Base-by-base conservation (phyloP, 2,113 vertebrate genomes). In the Archocentrus centrarchus region DNA sequence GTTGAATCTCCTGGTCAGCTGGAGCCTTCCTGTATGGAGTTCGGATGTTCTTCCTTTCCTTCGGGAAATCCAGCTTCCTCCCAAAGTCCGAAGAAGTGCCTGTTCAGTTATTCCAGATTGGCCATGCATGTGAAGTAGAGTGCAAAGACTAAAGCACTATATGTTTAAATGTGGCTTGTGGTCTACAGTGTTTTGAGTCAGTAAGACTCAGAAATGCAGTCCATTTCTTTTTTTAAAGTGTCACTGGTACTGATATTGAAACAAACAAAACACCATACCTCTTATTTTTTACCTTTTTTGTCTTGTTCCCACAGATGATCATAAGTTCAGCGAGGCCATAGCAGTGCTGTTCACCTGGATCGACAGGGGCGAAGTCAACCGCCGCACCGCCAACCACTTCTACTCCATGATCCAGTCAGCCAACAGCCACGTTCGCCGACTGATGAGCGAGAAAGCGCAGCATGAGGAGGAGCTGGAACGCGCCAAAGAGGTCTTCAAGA, bases 381-480 rank as follows among this genome's bases (percentile, higher is more conserved):
- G 97, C 2, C 95, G 97, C 18, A 98, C 96, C 1, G 97, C 97
- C 91, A 99, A 99, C 89, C 97, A 97, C 93, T 98, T 99, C 95
- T 99, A 99, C 92, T 98, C 98, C 75, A 98, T 99, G 98, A 97
- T 99, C 94, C 98, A 99, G 93, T 98, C 97, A 0, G 97, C 97
- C 89, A 99, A 98, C 93, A 97, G 97, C 94, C 98, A 99, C 60
- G 90, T 98, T 9, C 97, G 98, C 35, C 92, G 97, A 13, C 95
- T 99, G n/a, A 94, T 97, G 93, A 97, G 96, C 0, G 97, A 98
- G 94, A 99, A 99, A 59, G 96, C 96, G 0, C 90, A 95, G 30
- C 97, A 98, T 0, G 97, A 99, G 89, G 98, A 98, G 81, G 98
- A 97, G 88, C 95, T 98, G 97, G 97, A 99, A 75, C 96, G 96